These are phyloP conservation scores for Drosophila sechellia DNA, from an alignment of 1,140 invertebrate species.

Conservation along the genomic window DNA sequence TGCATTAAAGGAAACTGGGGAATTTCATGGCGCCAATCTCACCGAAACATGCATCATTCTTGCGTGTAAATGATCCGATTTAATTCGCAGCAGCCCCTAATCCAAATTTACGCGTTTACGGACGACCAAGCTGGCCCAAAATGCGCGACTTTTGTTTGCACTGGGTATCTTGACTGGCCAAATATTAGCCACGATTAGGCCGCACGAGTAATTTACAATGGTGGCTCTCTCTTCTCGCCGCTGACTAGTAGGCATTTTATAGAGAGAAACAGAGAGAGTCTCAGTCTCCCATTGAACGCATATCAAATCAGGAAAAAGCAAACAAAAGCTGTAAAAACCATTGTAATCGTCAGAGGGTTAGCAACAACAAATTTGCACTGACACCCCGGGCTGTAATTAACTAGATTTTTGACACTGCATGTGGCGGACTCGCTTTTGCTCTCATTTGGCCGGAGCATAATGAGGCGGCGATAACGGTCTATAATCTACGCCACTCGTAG, in stretches of 20 bases:
- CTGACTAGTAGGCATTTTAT: too few species aligned
- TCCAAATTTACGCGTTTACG: slow-evolving; percentile 35
- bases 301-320: slow-evolving; percentile 45
- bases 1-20: too few species aligned
- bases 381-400: slow-evolving; percentile 32
- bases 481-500: slow-evolving; percentile 20
- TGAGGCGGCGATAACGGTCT: slow-evolving; percentile 33
- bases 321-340: slow-evolving; percentile 27
- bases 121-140: slow-evolving; percentile 4
- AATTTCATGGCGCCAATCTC: background rate
- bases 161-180: slow-evolving; percentile 22
- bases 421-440: slow-evolving; percentile 15
- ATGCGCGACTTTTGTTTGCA: slow-evolving; percentile 12
- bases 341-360: background rate
- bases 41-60: slow-evolving; percentile 16
- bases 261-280: slow-evolving; percentile 9
- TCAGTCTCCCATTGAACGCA: slow-evolving; percentile 28
- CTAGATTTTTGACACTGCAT: slow-evolving; percentile 2
- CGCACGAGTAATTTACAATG: slow-evolving; percentile 5
- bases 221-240: background rate
- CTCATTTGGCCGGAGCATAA: slow-evolving; percentile 39
- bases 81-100: slow-evolving; percentile 16
- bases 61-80: slow-evolving; percentile 15
- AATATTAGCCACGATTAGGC: slow-evolving; percentile 13
- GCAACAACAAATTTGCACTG: slow-evolving; percentile 29